These are phyloP conservation scores for Ricordea florida DNA, from an alignment of 92 coral and sea anemone genomes.

Conservation along the genomic window DNA sequence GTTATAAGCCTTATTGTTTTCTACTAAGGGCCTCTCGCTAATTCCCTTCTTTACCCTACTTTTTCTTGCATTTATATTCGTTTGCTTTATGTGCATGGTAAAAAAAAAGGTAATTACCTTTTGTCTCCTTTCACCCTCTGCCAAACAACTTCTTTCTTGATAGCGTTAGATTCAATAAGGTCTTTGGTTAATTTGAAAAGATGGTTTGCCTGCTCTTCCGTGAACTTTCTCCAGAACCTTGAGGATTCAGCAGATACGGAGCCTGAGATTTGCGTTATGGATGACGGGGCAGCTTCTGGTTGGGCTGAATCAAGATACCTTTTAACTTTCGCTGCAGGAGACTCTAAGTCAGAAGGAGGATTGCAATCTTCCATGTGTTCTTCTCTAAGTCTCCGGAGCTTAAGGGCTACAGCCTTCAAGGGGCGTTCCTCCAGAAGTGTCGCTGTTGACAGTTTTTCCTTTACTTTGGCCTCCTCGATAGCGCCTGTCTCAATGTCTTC, in stretches of 20 bases:
- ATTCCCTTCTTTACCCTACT: slow-evolving; percentile 10
- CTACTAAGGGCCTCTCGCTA: slow-evolving; percentile 5
- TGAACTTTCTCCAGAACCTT: slow-evolving; percentile 32
- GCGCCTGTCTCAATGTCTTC: slow-evolving; percentile 46
- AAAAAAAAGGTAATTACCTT: slow-evolving; percentile 10
- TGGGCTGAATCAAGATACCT: slow-evolving; percentile 29
- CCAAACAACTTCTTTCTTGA: slow-evolving; percentile 41
- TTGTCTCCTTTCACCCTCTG: slow-evolving; percentile 20
- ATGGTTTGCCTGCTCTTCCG: slow-evolving; percentile 3
- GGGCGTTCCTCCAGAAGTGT: slow-evolving; percentile 36
- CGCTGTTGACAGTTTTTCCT: slow-evolving; percentile 37
- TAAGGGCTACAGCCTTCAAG: slow-evolving; percentile 42
- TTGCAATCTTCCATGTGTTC: slow-evolving; percentile 10
- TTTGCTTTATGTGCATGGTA: slow-evolving; percentile 1
- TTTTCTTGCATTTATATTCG: background rate
- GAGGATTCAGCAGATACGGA: slow-evolving; percentile 25
- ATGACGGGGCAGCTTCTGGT: slow-evolving; percentile 25
- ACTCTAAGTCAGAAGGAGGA: slow-evolving; percentile 39
- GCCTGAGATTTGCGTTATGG: slow-evolving; percentile 18
- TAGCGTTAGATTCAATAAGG: background rate
- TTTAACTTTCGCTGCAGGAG: slow-evolving; percentile 14
- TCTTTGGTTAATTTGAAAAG: slow-evolving; percentile 6
- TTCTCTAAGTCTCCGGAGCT: slow-evolving; percentile 21
- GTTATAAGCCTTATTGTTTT: background rate
- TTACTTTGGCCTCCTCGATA: slow-evolving; percentile 34